phyloP scores from a whole-genome alignment of 2,113 vertebrate genomes.

The Accipiter cooperii region DNA sequence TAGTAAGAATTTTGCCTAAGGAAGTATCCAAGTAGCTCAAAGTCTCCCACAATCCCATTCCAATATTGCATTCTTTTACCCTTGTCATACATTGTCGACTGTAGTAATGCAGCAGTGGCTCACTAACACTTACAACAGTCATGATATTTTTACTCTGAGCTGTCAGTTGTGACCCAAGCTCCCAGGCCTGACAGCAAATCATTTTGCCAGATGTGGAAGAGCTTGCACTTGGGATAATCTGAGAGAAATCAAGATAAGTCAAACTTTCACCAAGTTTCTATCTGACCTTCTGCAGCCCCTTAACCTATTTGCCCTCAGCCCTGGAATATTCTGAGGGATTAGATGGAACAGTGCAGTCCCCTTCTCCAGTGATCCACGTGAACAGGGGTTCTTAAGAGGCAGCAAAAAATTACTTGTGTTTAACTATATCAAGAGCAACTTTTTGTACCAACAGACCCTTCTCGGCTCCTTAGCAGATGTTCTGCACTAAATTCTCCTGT shows the following conservation, averaged over 20 bases:
- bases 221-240: neutral
- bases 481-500: neutral
- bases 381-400: neutral
- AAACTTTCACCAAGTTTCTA: neutral
- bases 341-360: neutral
- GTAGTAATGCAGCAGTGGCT: neutral
- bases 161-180: neutral
- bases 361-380: neutral
- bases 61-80: neutral
- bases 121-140: neutral
- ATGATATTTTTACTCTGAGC: neutral
- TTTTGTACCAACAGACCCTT: neutral
- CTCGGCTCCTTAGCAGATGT: neutral
- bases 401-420: neutral
- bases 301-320: neutral
- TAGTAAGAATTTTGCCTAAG: neutral
- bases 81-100: too few species aligned
- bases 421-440: neutral
- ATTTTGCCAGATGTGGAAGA: neutral
- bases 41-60: neutral
- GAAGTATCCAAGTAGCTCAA: neutral
- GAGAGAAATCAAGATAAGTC: neutral
- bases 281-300: neutral
- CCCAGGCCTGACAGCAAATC: neutral
- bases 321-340: neutral